phyloP scores from a whole-genome alignment of 2,888 invertebrate genomes.

The Ectemnius lituratus region DNA sequence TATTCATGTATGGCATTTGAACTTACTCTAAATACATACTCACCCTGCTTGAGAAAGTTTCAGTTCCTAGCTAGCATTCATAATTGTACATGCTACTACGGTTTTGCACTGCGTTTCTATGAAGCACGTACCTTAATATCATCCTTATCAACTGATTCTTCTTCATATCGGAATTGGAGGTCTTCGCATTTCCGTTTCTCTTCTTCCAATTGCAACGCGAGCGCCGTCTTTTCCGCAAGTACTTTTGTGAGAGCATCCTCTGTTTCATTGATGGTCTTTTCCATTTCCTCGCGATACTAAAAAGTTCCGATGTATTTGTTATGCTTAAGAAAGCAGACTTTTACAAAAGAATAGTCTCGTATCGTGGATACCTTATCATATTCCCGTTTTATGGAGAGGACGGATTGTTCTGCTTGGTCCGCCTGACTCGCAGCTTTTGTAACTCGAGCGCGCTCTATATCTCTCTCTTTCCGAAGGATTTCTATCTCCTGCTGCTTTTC shows the following conservation, averaged over 20 bases:
- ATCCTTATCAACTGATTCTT: constrained; percentile 92
- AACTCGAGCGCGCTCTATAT: constrained; percentile 93
- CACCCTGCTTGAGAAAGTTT: not conserved
- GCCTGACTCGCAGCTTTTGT: constrained; percentile 90
- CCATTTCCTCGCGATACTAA: constrained; percentile 80
- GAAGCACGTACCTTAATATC: constrained; percentile 87
- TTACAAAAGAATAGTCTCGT: not conserved
- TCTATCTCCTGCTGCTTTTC: constrained; percentile 98
- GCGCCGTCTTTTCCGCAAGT: constrained; percentile 72
- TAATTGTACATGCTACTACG: not conserved
- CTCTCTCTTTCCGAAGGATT: constrained; percentile 92
- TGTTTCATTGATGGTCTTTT: constrained; percentile 80
- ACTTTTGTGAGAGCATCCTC: constrained; percentile 80
- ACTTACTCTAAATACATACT: too few relatives aligned
- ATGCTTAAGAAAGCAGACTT: not conserved
- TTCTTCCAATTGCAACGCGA: constrained; percentile 85
- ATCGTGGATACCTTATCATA: constrained; percentile 81
- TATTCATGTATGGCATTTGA: too few relatives aligned
- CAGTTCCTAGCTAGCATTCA: constrained; percentile 15
- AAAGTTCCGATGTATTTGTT: constrained; percentile 36
- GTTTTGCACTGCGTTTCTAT: not conserved
- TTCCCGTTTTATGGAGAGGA: constrained; percentile 82
- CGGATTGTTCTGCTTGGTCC: constrained; percentile 86
- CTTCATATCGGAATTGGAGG: constrained; percentile 93
- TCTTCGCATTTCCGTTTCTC: constrained; percentile 92